Evolutionary conservation across 2,797 vertebrate genomes (phyloP), one percentile per base, ranked within the genome.

Genomic region (Gypaetus barbatus): DNA sequence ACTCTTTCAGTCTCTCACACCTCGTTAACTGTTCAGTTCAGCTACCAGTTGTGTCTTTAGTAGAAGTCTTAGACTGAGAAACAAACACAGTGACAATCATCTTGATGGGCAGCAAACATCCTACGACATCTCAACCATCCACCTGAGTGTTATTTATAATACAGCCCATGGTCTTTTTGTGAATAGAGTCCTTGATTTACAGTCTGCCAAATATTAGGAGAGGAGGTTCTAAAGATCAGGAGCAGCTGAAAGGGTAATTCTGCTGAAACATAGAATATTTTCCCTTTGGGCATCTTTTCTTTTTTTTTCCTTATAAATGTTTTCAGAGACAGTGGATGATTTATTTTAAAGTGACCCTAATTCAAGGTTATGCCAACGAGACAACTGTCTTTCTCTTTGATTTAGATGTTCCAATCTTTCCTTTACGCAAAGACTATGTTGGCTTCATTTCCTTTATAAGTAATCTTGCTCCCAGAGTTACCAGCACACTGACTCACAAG

Each of bases 331-430:
- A 74, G 31, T 35, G 24, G 51, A n/a, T 90, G 56, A 95, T 84
- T 95, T 87, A 84, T 93, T 96, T 94, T 85, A 30, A 90, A 79
- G 64, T 84, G 79, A 95, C 85, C 51, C 94, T 95, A 92, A 93
- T 70, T 93, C 98, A 98, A 98, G 98, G 98, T 93, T 98, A 90
- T 80, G 79, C 85, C 85, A 97, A 97, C 88, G 92, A 89, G 54
- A 90, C 15, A 77, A 60, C 94, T 96, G 96, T 97, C 96, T 14
- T 84, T 83, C 51, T 35, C 63, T 49, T 85, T 98, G 98, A 98
- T 98, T 96, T 95, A 98, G 94, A 60, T 97, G 96, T 97, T 97
- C 97, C 75, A 57, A 2, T 79, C 43, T 86, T 87, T 94, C 93
- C 88, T 90, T 88, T 69, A 89, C 83, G 93, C 97, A 98, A 97